Evolutionary conservation across 2,888 invertebrate genomes (phyloP).

Genomic region (Drosophila austrosaltans): DNA sequence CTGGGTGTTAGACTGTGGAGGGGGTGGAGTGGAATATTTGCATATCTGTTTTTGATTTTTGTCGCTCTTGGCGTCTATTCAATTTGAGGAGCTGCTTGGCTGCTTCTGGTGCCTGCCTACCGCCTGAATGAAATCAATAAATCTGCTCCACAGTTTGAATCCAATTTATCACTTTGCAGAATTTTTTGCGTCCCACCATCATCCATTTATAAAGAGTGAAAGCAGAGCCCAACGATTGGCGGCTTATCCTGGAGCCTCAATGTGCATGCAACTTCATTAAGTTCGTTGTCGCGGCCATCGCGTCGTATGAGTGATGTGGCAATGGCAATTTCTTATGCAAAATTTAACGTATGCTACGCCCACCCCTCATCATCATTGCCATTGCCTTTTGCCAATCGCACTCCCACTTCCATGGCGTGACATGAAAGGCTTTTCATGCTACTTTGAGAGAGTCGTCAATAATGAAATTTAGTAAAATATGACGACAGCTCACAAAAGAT

Average conservation of each 20-base stretch:
- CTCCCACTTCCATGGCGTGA: background rate
- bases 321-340: constrained; percentile 51
- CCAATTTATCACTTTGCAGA: constrained; percentile 75
- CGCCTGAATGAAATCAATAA: constrained; percentile 70
- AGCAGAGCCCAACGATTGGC: constrained; percentile 55
- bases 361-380: background rate
- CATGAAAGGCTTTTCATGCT: constrained; percentile 9
- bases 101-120: constrained; percentile 31
- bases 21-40: constrained; percentile 55
- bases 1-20: constrained; percentile 14
- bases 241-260: constrained; percentile 54
- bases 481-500: constrained; percentile 46
- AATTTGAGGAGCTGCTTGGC: constrained; percentile 62
- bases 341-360: constrained; percentile 35
- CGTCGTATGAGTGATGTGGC: constrained; percentile 58
- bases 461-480: constrained; percentile 75
- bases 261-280: constrained; percentile 70
- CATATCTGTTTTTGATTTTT: constrained; percentile 76
- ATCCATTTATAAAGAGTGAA: constrained; percentile 60
- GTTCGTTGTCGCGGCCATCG: constrained; percentile 12
- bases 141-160: constrained; percentile 76
- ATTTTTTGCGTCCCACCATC: constrained; percentile 56
- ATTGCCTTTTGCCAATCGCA: background rate
- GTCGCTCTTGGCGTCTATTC: constrained; percentile 73
- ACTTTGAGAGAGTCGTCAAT: constrained; percentile 50